phyloP scores from a whole-genome alignment of 1,140 invertebrate species.

The Sinella curviseta region DNA sequence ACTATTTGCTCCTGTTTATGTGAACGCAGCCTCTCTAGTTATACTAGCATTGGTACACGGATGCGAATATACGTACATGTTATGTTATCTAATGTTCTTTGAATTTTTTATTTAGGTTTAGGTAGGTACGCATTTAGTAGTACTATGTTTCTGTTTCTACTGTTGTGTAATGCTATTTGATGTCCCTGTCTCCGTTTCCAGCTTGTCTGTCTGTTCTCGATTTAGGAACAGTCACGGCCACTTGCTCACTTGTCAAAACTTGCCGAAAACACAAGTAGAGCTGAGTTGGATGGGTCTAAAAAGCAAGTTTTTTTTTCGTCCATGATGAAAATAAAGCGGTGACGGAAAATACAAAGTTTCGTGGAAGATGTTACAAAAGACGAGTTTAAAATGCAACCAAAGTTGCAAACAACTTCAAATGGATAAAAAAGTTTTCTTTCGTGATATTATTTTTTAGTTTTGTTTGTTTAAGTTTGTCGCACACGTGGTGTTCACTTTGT shows the following conservation, averaged over 20 bases:
- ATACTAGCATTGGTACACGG: no score
- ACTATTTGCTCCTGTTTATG: no score
- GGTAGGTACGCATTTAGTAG: no score
- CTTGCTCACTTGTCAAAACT: constrained; percentile 25
- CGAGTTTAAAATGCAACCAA: not conserved
- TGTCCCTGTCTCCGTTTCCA: not conserved
- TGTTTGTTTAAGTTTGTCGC: constrained; percentile 11
- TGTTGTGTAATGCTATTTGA: not conserved
- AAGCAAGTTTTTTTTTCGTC: no score
- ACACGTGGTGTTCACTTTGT: not conserved
- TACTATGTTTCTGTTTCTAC: no score
- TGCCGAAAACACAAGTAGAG: not conserved
- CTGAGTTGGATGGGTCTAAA: no score
- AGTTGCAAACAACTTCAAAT: no score
- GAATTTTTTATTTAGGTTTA: no score
- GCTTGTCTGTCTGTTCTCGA: constrained; percentile 6
- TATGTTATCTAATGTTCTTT: no score
- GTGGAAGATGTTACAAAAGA: no score
- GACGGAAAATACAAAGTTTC: not conserved
- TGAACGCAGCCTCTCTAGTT: no score
- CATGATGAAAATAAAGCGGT: not conserved
- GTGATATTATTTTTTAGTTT: not conserved
- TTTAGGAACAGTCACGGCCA: constrained; percentile 21
- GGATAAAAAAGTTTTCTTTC: not conserved
- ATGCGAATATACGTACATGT: no score